Percentiles rank a stretch among this genome's conserved stretches.
phyloP scores from a whole-genome alignment of 2,797 vertebrate genomes.

The Enteromius mattozi region DNA sequence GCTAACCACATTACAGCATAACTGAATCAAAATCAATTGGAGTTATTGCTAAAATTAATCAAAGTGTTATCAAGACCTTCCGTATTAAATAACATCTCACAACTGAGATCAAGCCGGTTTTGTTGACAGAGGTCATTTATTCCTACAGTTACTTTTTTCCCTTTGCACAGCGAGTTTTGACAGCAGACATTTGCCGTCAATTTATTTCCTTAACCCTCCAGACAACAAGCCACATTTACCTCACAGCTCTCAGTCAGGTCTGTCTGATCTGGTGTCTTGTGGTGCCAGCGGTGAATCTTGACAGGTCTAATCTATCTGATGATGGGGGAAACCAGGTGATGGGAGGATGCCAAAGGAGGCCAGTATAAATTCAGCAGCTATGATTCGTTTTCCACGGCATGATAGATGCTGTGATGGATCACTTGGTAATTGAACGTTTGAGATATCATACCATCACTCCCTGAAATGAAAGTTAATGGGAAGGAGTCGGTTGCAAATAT shows the following conservation, averaged over 20 bases:
- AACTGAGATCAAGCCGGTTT: background rate
- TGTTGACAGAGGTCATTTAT: background rate
- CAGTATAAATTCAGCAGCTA: conserved; percentile 1
- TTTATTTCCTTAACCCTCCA: background rate
- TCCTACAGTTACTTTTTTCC: conserved; percentile 8
- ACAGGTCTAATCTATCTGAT: conserved; percentile 26
- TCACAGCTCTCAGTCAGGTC: background rate
- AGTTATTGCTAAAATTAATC: background rate
- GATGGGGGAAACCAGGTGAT: conserved; percentile 16
- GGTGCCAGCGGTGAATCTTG: conserved; percentile 5
- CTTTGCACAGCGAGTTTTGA: conserved; percentile 13
- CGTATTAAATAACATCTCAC: background rate
- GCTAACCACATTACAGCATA: background rate
- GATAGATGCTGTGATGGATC: conserved; percentile 4
- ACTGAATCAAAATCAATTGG: background rate
- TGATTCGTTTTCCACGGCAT: background rate
- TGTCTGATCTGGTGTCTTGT: conserved; percentile 6
- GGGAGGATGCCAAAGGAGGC: background rate
- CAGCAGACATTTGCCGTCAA: background rate
- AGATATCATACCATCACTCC: background rate
- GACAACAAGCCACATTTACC: conserved; percentile 11
- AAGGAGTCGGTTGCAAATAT: background rate
- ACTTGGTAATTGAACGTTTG: background rate
- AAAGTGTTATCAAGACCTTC: background rate
- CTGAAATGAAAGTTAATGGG: conserved; percentile 1